Evolutionary conservation across 2,888 invertebrate species (phyloP), one percentile per base, ranked within the genome.

Genomic region (Drosophila tripunctata): DNA sequence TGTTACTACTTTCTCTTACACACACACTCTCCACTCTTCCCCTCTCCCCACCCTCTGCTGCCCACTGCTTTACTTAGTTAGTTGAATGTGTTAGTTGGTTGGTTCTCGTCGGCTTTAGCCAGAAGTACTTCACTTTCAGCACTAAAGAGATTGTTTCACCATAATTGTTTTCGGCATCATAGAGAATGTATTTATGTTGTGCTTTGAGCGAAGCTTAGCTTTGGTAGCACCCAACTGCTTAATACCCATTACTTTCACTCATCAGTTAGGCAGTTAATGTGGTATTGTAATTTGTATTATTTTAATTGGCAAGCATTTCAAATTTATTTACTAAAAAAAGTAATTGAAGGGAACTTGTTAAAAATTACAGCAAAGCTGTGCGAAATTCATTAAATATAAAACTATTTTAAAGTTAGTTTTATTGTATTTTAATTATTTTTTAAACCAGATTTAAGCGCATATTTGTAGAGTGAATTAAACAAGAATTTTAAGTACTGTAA

Each of bases 131-230:
- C 55, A 41, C 50, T 55, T 43, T 21, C 27, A n/a, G 22, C 51
- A 21, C 50, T 67, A 40, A 38, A 31, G 40, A 77, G 72, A 81
- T 79, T 79, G 72, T 78, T 76, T 80, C 27, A 63, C 58, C 51
- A 67, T n/a, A 74, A 75, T 78, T 78, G 72, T 72, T 75, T 55
- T 55, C 17, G 67, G 43, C 74, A 57, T 76, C 66, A 71, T 71
- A 69, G 69, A 79, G 79, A 77, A 63, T 57, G 65, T 63, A 75
- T 66, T 75, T 78, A 52, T 47, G 41, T 19, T 27, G 19, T 12
- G 19, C 31, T 38, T 17, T n/a, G n/a, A n/a, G n/a, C n/a, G n/a
- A n/a, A 27, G 27, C 24, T 15, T 17, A 36, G 24, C 24, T 36
- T 27, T n/a, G 17, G 1, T 27, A 8, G 15, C 4, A 21, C 10